A percentile compares a stretch with the other conserved stretches of the same genome.
phyloP scores from a whole-genome alignment of 2,797 vertebrate species.

The Pseudochirops corinnae region DNA sequence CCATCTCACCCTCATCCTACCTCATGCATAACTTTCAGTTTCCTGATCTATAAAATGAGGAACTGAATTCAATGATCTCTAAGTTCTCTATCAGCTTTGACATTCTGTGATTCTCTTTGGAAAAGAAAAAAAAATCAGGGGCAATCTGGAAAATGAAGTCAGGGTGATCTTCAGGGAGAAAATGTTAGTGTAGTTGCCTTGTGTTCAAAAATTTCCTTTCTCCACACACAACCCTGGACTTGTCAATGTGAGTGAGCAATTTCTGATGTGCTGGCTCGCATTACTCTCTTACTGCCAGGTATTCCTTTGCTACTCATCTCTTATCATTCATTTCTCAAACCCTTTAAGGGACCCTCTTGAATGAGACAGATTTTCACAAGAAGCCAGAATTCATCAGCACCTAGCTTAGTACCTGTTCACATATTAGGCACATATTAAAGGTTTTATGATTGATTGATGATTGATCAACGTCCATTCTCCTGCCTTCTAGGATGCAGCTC shows the following conservation, averaged over 20 bases:
- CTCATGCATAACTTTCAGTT: not conserved
- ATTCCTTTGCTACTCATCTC: not conserved
- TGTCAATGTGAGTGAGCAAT: not conserved
- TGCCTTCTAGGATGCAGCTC: not conserved
- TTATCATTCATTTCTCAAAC: not conserved
- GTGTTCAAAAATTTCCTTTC: not conserved
- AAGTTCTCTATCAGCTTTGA: not conserved
- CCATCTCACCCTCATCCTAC: not conserved
- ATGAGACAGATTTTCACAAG: not conserved
- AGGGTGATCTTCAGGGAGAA: not conserved
- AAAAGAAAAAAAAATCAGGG: not conserved
- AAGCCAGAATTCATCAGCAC: not conserved
- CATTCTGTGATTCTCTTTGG: not conserved
- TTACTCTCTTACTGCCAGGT: not conserved
- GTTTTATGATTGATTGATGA: not conserved
- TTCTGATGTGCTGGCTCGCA: not conserved
- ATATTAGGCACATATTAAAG: not conserved
- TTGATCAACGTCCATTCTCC: not conserved
- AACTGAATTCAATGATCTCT: not conserved
- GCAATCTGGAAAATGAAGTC: not conserved
- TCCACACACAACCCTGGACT: not conserved
- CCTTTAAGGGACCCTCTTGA: not conserved
- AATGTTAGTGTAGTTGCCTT: not conserved
- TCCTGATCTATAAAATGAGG: not conserved
- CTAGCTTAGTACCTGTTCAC: not conserved